Conservation (phyloP, 2,797 vertebrate genomes). For the Cygnus olor region DNA sequence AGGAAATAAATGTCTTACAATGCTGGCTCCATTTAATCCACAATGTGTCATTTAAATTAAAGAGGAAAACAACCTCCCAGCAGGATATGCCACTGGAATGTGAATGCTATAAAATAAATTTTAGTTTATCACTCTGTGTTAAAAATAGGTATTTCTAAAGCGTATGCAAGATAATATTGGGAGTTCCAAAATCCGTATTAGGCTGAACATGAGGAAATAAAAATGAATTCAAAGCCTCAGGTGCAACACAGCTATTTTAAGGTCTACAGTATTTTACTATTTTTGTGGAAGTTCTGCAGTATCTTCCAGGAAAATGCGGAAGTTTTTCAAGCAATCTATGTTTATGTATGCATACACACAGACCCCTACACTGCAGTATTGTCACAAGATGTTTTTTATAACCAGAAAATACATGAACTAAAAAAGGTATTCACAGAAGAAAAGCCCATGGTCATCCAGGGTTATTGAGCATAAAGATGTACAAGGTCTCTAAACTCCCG, state of each 20-base stretch:
- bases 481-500: background rate
- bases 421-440: rapidly evolving
- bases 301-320: background rate
- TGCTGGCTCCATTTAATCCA: background rate
- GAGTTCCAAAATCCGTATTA: background rate
- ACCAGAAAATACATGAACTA: background rate
- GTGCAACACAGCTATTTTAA: background rate
- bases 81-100: background rate
- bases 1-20: constrained; percentile 17
- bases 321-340: background rate
- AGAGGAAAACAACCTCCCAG: constrained; percentile 31
- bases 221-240: background rate
- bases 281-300: background rate
- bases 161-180: background rate
- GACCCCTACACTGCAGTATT: background rate
- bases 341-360: background rate
- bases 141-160: background rate
- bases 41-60: background rate
- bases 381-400: background rate
- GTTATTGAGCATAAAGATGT: background rate
- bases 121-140: background rate
- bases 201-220: background rate
- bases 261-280: background rate
- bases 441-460: background rate
- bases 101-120: background rate